Base-by-base conservation (phyloP, 2,888 invertebrate species). In the Lamproptera curius region DNA sequence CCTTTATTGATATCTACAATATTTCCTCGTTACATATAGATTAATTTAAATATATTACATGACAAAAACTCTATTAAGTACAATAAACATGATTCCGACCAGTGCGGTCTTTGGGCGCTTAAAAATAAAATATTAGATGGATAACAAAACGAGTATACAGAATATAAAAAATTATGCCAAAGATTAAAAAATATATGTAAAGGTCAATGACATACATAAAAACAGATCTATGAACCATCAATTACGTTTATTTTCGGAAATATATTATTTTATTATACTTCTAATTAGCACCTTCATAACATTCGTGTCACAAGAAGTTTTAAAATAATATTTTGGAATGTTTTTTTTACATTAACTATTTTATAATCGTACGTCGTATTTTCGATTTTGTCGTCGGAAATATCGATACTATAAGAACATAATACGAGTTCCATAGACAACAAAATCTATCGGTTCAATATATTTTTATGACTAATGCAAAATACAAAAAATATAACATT, bases 1-100 rank as follows among this genome's bases (percentile, higher is more conserved):
- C 64, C 70, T 85, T 82, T 81, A 80, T 80, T 76, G 70, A 66
- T 85, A 85, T 84, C 81, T 86, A 85, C 83, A 84, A 73, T 80
- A 78, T 71, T 74, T 73, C 73, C 65, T 73, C 67, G 44, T 52
- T 51, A 70, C 76, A 78, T 69, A 76, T 75, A 62, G 68, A 67
- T 68, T 65, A 63, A 62, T 75, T 73, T 76, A 75, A 78, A 76
- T 82, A 80, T 76, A 73, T 79, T 82, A 82, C 74, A 82, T 74
- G 69, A 76, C 67, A 78, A 75, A 67, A 65, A 72, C 55, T 53
- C 50, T 61, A 57, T 74, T 69, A 79, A 67, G 69, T 74, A 76
- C 66, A 75, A 72, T 76, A 77, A 73, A 76, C 74, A 83, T 86
- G 85, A 86, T 86, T 86, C 71, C 72, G 84, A 80, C 81, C 83